These are phyloP conservation scores for Catharus bicknelli DNA, from an alignment of 2,113 vertebrate genomes.

Conservation along the genomic window DNA sequence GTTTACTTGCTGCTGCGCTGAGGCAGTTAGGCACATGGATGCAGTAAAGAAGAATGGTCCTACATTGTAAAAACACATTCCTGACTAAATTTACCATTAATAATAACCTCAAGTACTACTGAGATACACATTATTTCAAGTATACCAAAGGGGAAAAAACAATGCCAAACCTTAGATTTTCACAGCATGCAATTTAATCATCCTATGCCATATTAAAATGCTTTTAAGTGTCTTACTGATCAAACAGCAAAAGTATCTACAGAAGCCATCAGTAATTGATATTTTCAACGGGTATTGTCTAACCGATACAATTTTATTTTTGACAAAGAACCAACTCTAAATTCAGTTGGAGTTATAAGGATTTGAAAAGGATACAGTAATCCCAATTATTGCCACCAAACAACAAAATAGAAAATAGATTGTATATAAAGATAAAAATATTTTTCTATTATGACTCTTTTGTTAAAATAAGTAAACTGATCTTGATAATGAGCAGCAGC, in stretches of 20 bases:
- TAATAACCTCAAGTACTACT: not conserved
- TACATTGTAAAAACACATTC: not conserved
- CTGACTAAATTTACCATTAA: not conserved
- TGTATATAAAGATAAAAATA: not conserved
- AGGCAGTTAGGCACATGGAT: not conserved
- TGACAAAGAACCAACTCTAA: not conserved
- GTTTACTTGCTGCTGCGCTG: not conserved
- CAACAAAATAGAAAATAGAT: not conserved
- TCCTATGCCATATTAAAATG: not conserved
- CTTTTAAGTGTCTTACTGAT: not conserved
- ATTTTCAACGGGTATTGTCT: not conserved
- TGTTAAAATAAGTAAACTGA: not conserved
- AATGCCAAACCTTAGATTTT: not conserved
- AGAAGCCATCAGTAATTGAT: not conserved
- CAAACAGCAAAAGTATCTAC: not conserved
- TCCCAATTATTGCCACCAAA: not conserved
- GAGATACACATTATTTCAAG: not conserved
- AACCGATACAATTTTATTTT: not conserved
- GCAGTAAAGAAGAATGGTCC: not conserved
- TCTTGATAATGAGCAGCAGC: not conserved
- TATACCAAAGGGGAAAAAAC: not conserved
- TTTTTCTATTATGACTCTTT: not conserved
- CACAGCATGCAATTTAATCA: not conserved
- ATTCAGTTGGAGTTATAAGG: not conserved
- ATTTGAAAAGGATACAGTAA: not conserved